Percentiles rank a stretch among this genome's conserved stretches.
Evolutionary conservation across 2,888 invertebrate genomes (phyloP).

Genomic region (Erynnis tages): DNA sequence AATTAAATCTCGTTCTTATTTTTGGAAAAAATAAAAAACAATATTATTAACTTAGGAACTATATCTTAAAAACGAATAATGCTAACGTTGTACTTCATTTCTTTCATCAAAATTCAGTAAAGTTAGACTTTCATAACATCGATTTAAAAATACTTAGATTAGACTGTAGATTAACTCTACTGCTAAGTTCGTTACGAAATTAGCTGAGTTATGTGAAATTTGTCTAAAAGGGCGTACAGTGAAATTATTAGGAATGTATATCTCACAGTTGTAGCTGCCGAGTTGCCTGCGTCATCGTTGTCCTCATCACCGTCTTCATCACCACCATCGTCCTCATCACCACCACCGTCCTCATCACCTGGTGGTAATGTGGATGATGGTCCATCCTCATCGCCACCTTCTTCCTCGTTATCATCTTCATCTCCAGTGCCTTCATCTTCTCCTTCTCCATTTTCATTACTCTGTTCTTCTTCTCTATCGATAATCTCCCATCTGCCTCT

Average conservation of each 20-base stretch:
- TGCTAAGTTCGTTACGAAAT: conserved; percentile 42
- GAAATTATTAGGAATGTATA: conserved; percentile 58
- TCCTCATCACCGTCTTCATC: conserved; percentile 32
- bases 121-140: conserved; percentile 4
- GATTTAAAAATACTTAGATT: neutral
- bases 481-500: conserved; percentile 49
- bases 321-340: conserved; percentile 33
- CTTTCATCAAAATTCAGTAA: conserved; percentile 28
- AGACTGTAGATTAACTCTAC: conserved; percentile 36
- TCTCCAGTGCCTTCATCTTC: conserved; percentile 30
- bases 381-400: conserved; percentile 30
- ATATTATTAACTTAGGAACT: neutral
- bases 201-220: conserved; percentile 49
- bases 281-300: conserved; percentile 37
- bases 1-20: neutral
- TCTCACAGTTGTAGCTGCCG: conserved; percentile 54
- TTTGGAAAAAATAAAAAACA: conserved; percentile 2
- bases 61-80: neutral
- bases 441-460: neutral
- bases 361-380: too few species aligned
- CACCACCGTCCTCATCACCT: conserved; percentile 30
- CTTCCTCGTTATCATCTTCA: conserved; percentile 29
- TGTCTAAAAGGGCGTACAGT: conserved; percentile 50
- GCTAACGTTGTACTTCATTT: conserved; percentile 30
- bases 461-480: conserved; percentile 44